Base-by-base conservation (phyloP, 2,888 invertebrate genomes). In the Alviniconcha strummeri region DNA sequence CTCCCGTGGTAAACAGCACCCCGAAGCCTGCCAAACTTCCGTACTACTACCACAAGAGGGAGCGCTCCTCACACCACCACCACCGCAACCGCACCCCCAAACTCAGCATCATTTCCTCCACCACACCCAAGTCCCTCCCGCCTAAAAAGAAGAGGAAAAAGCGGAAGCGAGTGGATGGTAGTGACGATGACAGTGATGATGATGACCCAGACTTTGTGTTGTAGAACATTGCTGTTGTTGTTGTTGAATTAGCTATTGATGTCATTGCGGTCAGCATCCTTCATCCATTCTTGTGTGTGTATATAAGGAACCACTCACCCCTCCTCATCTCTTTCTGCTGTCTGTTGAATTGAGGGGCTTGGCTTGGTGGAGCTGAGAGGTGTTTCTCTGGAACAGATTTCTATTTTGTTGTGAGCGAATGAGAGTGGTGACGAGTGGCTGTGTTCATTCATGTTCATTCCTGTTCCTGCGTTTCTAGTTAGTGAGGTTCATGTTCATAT, bases 131-230 rank as follows among this genome's bases (percentile, higher is more conserved):
- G 64, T 57, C 76, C 74, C 67, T 72, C 36, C 52, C 56, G 67
- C 84, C 85, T 69, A 89, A 90, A 81, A 90, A 90, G 87, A 90
- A 90, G 85, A 89, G 92, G 86, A 91, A 91, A 84, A 90, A 90
- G 84, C 88, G 90, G 84, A 89, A 88, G 84, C 88, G 89, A 60
- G 88, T 90, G 54, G 88, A 86, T 36, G 89, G 88, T 85, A 91
- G 91, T 86, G 89, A 90, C 72, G 92, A 92, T 81, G 91, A 90
- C 79, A 89, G 88, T 83, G 89, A 88, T 85, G 91, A 91, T 75
- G 88, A 87, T 80, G 92, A 92, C 84, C 91, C 90, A 67, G 92
- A 92, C 81, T 92, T 91, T 89, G 89, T 90, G 89, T 88, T 93
- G 92, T 82, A 93, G 91, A 84, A 82, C 75, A 55, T 83, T 52